Evolutionary conservation across 2,888 invertebrate species (phyloP), one percentile per base, ranked within the genome.

Genomic region (Cephus pygmeus): DNA sequence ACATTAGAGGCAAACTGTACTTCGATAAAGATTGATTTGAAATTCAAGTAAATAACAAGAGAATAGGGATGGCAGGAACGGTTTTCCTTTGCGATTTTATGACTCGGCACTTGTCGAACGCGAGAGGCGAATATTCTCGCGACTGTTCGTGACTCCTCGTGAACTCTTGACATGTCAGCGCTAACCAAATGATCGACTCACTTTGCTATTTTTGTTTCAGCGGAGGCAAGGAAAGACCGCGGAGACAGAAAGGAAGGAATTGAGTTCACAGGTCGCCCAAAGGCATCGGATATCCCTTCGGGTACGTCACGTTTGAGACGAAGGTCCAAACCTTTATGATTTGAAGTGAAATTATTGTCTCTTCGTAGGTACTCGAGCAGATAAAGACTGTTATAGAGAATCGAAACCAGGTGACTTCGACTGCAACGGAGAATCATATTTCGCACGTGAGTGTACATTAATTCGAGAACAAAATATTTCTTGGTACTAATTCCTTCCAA

Each of bases 321-420:
- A 69, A 69, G 4, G 4, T 4, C 15, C 6, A 15, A 40, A 40
- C 1, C 4, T 15, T 15, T 0, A 75, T 31, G 3, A 36, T 30
- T 40, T 33, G 0, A 40, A 40, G 15, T 40, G 4, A 40, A 40
- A 6, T 40, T 4, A 40, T 40, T 40, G 35, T 82, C 80, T 76
- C 80, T 83, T 86, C 79, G 78, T 83, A 91, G 91, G 90, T 91
- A 83, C 86, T 91, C 83, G 91, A 91, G 85, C 91, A 90, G 87
- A 91, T 91, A 85, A 91, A 91, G 85, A 90, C 91, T 77, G 91
- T 89, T 81, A 90, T 91, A 86, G 91, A 91, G 86, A 90, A 87
- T 85, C 88, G 90, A 82, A 90, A 90, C 81, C 90, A 91, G 81
- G 85, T 88, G 80, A 88, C 88, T 79, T 86, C 88, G 75, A 81